Conservation (phyloP, 2,797 vertebrate species). For the Gobio occitaniae region DNA sequence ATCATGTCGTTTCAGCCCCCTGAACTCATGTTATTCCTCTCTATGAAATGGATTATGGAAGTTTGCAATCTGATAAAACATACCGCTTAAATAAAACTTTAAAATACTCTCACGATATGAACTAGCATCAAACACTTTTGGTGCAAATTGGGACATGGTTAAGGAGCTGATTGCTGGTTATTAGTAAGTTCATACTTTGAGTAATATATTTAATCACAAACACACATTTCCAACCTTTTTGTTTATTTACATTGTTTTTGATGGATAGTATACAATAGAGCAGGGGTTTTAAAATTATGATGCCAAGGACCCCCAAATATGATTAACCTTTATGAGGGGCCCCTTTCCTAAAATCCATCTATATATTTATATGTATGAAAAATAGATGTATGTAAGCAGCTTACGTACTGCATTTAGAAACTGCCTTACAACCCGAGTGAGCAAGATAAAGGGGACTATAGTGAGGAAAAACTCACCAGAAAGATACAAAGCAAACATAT, state of each 20-base stretch:
- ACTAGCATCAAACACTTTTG: background rate
- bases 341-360: too few species aligned
- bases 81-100: background rate
- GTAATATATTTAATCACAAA: background rate
- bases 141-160: background rate
- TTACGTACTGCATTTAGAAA: too few species aligned
- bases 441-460: too few species aligned
- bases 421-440: too few species aligned
- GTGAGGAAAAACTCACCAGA: too few species aligned
- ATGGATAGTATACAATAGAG: background rate
- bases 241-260: background rate
- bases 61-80: slow-evolving; percentile 15
- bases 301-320: too few species aligned
- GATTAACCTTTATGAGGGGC: too few species aligned
- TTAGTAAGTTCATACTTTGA: background rate
- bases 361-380: too few species aligned
- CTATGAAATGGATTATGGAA: slow-evolving; percentile 24
- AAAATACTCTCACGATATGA: background rate
- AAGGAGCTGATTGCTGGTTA: background rate
- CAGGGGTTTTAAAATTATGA: too few species aligned
- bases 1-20: slow-evolving; percentile 32
- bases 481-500: too few species aligned
- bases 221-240: background rate
- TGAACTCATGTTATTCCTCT: slow-evolving; percentile 10
- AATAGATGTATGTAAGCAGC: too few species aligned